Evolutionary conservation across 2,113 vertebrate species (phyloP), one percentile per base, ranked within the genome.

Genomic region (Pachypanchax playfairii): DNA sequence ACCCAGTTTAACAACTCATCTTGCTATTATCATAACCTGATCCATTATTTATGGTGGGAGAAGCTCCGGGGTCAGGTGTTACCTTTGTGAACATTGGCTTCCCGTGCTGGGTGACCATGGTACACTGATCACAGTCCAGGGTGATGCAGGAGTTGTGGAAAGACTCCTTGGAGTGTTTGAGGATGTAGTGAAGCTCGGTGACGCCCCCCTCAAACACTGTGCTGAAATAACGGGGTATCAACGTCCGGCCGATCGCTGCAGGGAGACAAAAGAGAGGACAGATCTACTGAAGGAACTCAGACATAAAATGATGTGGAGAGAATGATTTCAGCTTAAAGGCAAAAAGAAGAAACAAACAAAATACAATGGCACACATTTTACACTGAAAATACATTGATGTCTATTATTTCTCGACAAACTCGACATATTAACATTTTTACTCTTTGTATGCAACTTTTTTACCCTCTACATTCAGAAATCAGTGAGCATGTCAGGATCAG

Each of bases 1-100:
- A 73, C 83, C 79, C 70, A 70, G 65, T 77, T 84, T 83, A 81
- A 78, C 65, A 22, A 39, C 43, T 69, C 6, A 7, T 29, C 6
- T 44, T 35, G 17, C 76, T 67, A 80, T 85, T 77, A 85, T 78
- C 75, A 75, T 59, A 64, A 50, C 59, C 4, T 36, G 82, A 82
- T 82, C 70, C 82, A 82, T 72, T 79, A 84, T 88, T 84, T 75
- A 81, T 73, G 61, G 52, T 1, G 65, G 36, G 72, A 55, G 66
- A 48, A 38, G 65, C 59, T 55, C 28, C 1, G 57, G 54, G 83
- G 75, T 74, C 73, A 60, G 54, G 35, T 26, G 66, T 85, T 95
- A 99, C 96, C 96, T 98, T 99, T 86, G 97, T 98, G 88, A 99
- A 99, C 95, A 97, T 97, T 83, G 96, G 96, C 86, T 98, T 98